phyloP scores from a whole-genome alignment of 1,140 invertebrate genomes.

The Saccostrea cuccullata region DNA sequence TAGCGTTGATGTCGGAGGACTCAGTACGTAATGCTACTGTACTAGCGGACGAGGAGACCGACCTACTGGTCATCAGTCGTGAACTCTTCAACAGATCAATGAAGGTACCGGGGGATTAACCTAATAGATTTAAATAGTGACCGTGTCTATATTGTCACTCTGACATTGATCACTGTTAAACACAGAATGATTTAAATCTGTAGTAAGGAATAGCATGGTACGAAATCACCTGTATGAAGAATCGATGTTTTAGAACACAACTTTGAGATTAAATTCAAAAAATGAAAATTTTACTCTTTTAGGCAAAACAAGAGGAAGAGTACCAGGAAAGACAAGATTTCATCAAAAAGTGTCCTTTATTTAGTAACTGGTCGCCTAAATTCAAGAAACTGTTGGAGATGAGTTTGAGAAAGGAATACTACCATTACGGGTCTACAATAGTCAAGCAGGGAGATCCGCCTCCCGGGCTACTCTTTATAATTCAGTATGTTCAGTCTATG shows the following conservation, averaged over 20 bases:
- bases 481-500: conserved; percentile 61
- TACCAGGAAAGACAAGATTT: conserved; percentile 71
- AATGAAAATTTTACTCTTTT: conserved; percentile 13
- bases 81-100: conserved; percentile 74
- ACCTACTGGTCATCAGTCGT: conserved; percentile 72
- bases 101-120: conserved; percentile 64
- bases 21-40: conserved; percentile 73
- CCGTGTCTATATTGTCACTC: neutral
- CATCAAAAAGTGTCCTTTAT: conserved; percentile 67
- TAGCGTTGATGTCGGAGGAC: conserved; percentile 73
- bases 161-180: neutral
- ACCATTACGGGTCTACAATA: conserved; percentile 70
- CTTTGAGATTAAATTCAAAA: too few species aligned
- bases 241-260: too few species aligned
- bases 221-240: too few species aligned
- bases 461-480: conserved; percentile 71
- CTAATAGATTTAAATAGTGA: neutral
- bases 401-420: conserved; percentile 72
- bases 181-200: neutral
- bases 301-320: conserved; percentile 73
- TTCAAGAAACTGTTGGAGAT: conserved; percentile 74
- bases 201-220: neutral
- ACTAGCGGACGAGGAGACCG: conserved; percentile 72
- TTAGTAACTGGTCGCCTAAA: conserved; percentile 70
- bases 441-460: conserved; percentile 71